phyloP scores from a whole-genome alignment of 2,888 invertebrate genomes.

The Brassicogethes aeneus region DNA sequence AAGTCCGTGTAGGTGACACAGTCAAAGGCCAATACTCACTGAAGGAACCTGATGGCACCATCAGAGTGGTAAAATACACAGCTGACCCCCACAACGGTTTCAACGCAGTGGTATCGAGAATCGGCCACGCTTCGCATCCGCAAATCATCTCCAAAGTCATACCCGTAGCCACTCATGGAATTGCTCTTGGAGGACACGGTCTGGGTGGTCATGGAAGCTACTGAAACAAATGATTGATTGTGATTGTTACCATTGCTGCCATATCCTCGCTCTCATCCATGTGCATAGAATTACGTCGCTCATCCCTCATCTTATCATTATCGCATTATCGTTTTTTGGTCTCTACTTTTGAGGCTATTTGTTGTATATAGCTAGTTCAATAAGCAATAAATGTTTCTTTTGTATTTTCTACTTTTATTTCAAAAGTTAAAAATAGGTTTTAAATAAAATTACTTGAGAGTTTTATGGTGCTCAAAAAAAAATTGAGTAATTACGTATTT shows the following conservation, averaged over 20 bases:
- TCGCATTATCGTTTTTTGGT: neutral
- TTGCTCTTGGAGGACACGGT: conserved; percentile 3
- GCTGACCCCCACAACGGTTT: conserved; percentile 25
- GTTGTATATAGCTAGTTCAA: conserved; percentile 13
- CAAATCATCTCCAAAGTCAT: conserved; percentile 6
- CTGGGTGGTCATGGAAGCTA: neutral
- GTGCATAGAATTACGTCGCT: too few relatives aligned
- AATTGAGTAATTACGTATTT: too few relatives aligned
- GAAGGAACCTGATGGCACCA: conserved; percentile 32
- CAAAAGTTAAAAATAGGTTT: too few relatives aligned
- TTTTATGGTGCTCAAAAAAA: too few relatives aligned
- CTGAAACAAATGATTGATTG: too few relatives aligned
- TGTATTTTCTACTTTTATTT: too few relatives aligned
- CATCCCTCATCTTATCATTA: neutral
- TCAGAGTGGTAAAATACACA: conserved; percentile 29
- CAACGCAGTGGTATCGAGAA: conserved; percentile 18
- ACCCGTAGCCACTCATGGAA: conserved; percentile 3
- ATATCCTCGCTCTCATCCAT: too few relatives aligned
- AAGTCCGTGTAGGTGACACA: conserved; percentile 47
- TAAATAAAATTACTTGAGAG: too few relatives aligned
- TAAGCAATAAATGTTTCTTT: conserved; percentile 13
- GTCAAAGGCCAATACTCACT: conserved; percentile 38
- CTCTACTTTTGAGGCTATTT: conserved; percentile 7
- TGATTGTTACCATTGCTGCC: too few relatives aligned
- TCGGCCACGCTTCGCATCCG: conserved; percentile 20